Conservation (phyloP, 2,113 vertebrate genomes). For the Gadus macrocephalus region DNA sequence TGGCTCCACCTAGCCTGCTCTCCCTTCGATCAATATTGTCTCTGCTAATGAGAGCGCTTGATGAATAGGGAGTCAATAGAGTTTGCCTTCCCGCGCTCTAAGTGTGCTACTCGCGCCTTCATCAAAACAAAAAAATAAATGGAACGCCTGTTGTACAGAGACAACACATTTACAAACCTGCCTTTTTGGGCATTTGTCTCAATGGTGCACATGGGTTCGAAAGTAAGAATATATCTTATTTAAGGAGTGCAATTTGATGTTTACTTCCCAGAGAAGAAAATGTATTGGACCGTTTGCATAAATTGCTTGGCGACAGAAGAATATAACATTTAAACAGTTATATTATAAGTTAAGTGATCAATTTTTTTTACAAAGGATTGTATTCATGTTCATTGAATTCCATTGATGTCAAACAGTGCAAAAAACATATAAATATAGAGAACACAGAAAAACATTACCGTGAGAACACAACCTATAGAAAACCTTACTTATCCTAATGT, state of each 20-base stretch:
- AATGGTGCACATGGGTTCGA: not conserved
- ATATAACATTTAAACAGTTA: too few species aligned
- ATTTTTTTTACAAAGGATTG: too few species aligned
- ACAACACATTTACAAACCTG: conserved; percentile 3
- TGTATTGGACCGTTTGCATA: too few species aligned
- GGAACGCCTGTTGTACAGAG: conserved; percentile 27
- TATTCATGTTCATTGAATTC: too few species aligned
- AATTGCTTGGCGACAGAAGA: too few species aligned
- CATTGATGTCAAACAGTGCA: too few species aligned
- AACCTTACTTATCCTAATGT: too few species aligned
- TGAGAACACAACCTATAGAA: too few species aligned
- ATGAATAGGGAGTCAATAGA: conserved; percentile 56
- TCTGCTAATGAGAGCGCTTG: conserved; percentile 57
- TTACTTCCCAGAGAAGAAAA: too few species aligned
- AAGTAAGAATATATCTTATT: not conserved
- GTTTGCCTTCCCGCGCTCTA: conserved; percentile 19
- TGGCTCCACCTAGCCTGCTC: conserved; percentile 29
- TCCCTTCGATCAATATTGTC: conserved; percentile 52
- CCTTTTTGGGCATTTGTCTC: not conserved
- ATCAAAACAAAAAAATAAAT: conserved; percentile 13
- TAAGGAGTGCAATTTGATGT: not conserved
- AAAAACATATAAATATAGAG: too few species aligned
- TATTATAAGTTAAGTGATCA: too few species aligned
- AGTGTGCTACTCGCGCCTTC: conserved; percentile 25
- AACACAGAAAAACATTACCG: too few species aligned